Evolutionary conservation across 2,888 invertebrate genomes (phyloP).

Genomic region (Pollenia griseotomentosa): DNA sequence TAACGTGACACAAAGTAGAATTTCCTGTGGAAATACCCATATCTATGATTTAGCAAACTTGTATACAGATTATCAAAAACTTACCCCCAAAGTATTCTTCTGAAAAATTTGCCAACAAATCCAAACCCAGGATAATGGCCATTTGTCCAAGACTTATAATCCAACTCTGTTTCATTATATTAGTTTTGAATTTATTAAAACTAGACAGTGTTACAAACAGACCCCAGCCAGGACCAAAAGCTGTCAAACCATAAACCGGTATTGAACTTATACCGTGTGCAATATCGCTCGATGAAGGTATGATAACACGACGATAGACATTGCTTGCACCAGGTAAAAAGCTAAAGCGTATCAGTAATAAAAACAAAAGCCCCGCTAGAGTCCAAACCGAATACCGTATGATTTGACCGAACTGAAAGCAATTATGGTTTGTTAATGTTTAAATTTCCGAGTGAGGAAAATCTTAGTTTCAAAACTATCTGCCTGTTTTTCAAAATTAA

Average conservation of each 20-base stretch:
- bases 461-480: no score
- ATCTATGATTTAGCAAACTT: no score
- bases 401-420: slow-evolving; percentile 78
- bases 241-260: slow-evolving; percentile 86
- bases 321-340: slow-evolving; percentile 77
- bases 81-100: slow-evolving; percentile 85
- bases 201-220: slow-evolving; percentile 92
- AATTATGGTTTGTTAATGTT: neutral
- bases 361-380: slow-evolving; percentile 74
- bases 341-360: slow-evolving; percentile 78
- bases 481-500: no score
- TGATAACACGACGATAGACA: slow-evolving; percentile 70
- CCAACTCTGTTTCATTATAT: slow-evolving; percentile 85
- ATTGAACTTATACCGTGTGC: slow-evolving; percentile 55
- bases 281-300: slow-evolving; percentile 54
- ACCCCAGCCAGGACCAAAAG: slow-evolving; percentile 94
- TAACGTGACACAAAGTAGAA: no score
- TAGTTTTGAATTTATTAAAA: slow-evolving; percentile 90
- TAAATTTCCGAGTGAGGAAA: no score
- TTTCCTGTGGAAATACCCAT: no score
- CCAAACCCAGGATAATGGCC: slow-evolving; percentile 84
- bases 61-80: neutral
- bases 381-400: slow-evolving; percentile 76
- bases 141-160: slow-evolving; percentile 78
- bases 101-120: slow-evolving; percentile 88